Evolutionary conservation across 2,888 invertebrate species (phyloP), one percentile per base, ranked within the genome.

Genomic region (Chydorus sphaericus): DNA sequence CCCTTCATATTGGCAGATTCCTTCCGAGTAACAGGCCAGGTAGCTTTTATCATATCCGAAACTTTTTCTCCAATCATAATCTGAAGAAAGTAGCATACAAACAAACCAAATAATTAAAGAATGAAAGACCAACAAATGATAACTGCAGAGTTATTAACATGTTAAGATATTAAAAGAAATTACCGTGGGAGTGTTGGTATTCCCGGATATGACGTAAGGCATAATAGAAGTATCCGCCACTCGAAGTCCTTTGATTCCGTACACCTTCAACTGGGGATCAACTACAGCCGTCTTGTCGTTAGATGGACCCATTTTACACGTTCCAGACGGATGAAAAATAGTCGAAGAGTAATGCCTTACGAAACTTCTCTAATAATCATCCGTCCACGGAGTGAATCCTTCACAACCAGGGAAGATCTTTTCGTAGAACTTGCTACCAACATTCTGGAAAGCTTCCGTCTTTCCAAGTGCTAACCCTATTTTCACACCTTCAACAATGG

Each of bases 171-270:
- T 26, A 44, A 10, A 26, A 44, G 87, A 88, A 1, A 82, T 20
- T 44, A 2, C 44, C 44, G 83, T 82, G 0, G 90, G 88, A 0
- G 90, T 90, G 68, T 90, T 89, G 1, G 90, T 90, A 66, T 91
- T 90, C 7, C 90, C 90, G 65, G 88, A 87, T 29, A 82, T 82
- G 62, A 90, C 86, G 1, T 83, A 83, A 0, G 90, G 90, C 87
- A 90, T 90, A 62, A 90, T 81, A 63, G 86, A 85, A 30, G 87
- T 88, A 66, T 90, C 90, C 62, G 89, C 82, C 18, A 90, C 86
- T 60, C 90, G 74, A 28, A 91, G 72, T 11, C 85, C 83, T 55
- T 79, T 71, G 0, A 91, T 72, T 2, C 90, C 90, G 62, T 87
- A 80, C 1, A 89, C 86, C 48, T 78, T 74, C 44, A 90, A 69